phyloP scores from a whole-genome alignment of 92 coral and sea anemone species.

The Epizoanthus illoricatus region DNA sequence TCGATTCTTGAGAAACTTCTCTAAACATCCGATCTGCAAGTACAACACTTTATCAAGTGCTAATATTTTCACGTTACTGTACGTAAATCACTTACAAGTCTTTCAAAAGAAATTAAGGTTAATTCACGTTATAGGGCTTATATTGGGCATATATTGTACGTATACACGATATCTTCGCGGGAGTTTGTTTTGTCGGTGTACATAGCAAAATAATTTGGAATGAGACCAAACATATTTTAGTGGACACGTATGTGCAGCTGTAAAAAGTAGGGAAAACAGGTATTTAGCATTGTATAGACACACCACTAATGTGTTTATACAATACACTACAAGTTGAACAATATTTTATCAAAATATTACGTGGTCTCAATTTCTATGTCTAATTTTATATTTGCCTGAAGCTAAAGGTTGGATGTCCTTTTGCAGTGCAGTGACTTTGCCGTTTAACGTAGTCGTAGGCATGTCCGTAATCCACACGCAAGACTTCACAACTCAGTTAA shows the following conservation, averaged over 20 bases:
- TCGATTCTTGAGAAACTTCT: background rate
- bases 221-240: conserved; percentile 8
- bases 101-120: background rate
- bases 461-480: too few relatives aligned
- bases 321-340: background rate
- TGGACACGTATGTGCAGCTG: background rate
- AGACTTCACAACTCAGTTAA: too few relatives aligned
- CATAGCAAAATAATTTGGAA: background rate
- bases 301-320: background rate
- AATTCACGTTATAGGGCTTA: background rate
- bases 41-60: background rate
- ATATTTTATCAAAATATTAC: background rate
- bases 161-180: background rate
- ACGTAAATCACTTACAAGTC: background rate
- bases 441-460: too few relatives aligned
- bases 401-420: too few relatives aligned
- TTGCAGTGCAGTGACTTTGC: too few relatives aligned
- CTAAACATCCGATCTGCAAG: background rate
- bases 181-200: background rate
- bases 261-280: background rate
- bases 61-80: background rate
- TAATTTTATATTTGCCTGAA: background rate
- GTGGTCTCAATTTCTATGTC: background rate
- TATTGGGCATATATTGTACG: background rate
- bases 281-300: background rate